Conservation (phyloP, 2,113 vertebrate genomes). For the Bos indicus region DNA sequence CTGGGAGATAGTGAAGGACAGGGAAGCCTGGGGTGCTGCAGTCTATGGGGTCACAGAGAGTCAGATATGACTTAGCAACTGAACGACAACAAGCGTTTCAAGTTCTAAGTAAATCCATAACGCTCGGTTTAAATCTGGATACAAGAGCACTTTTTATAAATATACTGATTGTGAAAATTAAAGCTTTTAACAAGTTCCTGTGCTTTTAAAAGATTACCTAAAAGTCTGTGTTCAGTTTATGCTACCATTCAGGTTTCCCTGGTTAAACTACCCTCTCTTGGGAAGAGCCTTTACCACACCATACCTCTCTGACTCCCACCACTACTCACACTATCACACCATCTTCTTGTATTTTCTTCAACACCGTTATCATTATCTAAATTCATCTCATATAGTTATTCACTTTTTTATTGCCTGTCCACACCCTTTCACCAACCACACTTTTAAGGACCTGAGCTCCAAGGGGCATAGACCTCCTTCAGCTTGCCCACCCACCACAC, state of each 20-base stretch:
- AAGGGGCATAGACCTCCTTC: background rate
- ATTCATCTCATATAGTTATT: background rate
- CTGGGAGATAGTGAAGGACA: background rate
- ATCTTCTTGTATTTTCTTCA: background rate
- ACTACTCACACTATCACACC: background rate
- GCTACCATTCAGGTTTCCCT: background rate
- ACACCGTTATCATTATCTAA: background rate
- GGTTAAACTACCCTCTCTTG: background rate
- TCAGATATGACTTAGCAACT: background rate
- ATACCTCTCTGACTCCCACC: background rate
- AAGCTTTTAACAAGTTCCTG: background rate
- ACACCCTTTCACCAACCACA: background rate
- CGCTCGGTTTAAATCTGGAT: background rate
- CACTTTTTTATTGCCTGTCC: background rate
- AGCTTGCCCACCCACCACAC: background rate
- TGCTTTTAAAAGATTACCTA: background rate
- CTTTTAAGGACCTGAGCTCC: background rate
- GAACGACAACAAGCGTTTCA: background rate
- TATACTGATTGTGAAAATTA: background rate
- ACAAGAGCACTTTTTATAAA: background rate
- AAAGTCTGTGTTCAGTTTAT: background rate
- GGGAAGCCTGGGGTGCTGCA: background rate
- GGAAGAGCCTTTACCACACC: background rate
- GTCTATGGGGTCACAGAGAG: background rate
- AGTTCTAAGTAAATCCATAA: background rate